phyloP scores from a whole-genome alignment of 2,888 invertebrate genomes.

The Bursaphelenchus okinawaensis region DNA sequence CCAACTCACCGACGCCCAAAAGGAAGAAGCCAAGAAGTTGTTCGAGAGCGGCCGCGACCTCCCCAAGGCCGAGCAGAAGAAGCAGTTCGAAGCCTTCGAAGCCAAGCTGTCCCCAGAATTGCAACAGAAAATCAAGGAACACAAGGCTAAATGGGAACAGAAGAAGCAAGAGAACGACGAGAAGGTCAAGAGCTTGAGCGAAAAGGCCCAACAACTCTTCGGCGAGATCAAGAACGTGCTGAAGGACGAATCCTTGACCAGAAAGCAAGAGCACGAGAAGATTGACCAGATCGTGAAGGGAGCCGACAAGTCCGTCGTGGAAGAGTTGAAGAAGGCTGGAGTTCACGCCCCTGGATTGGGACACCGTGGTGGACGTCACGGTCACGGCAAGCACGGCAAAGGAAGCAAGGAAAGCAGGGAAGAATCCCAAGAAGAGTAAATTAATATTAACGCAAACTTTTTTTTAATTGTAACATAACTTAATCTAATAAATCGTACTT shows the following conservation, averaged over 20 bases:
- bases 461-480: too few species aligned
- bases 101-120: not conserved
- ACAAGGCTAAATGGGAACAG: too few species aligned
- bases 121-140: too few species aligned
- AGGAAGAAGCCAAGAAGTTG: not conserved
- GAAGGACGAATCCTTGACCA: not conserved
- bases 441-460: too few species aligned
- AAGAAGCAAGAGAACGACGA: not conserved
- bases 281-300: not conserved
- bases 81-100: not conserved
- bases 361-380: not conserved
- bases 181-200: not conserved
- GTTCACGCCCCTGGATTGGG: not conserved
- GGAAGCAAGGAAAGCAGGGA: too few species aligned
- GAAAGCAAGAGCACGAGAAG: not conserved
- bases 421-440: too few species aligned
- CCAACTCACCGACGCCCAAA: not conserved
- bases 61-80: not conserved
- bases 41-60: not conserved
- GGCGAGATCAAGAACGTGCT: not conserved
- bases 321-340: not conserved
- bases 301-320: not conserved
- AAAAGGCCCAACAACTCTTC: not conserved
- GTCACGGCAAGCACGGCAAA: not conserved
- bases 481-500: too few species aligned